phyloP scores from a whole-genome alignment of 2,113 vertebrate genomes.

The Poicephalus gulielmi region DNA sequence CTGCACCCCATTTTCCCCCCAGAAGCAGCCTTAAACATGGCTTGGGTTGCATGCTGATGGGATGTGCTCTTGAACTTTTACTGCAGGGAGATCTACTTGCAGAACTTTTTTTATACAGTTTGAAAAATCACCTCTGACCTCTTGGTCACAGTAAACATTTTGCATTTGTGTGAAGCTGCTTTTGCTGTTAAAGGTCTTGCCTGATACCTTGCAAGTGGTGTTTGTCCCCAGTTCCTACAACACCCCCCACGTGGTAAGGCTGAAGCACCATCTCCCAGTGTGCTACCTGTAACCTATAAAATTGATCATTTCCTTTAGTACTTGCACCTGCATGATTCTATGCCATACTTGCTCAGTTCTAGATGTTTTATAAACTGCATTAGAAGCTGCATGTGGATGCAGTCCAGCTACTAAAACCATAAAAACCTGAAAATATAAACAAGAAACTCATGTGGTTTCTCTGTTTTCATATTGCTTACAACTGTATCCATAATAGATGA shows the following conservation, averaged over 20 bases:
- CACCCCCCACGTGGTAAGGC: rapidly evolving
- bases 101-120: neutral
- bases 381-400: neutral
- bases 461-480: neutral
- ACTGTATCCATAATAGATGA: neutral
- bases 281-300: neutral
- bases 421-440: neutral
- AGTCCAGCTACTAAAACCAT: neutral
- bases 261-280: neutral
- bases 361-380: neutral
- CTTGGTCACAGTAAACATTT: neutral
- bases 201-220: neutral
- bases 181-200: neutral
- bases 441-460: neutral
- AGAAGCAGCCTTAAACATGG: neutral
- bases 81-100: neutral
- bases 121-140: neutral
- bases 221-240: neutral
- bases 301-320: neutral
- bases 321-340: neutral
- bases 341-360: neutral
- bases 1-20: rapidly evolving
- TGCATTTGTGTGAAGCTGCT: neutral
- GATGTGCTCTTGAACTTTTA: too few species aligned
- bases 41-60: rapidly evolving